Percentiles rank a stretch among this genome's conserved stretches.
Evolutionary conservation across 2,888 invertebrate species (phyloP).

Genomic region (Troilus luridus): DNA sequence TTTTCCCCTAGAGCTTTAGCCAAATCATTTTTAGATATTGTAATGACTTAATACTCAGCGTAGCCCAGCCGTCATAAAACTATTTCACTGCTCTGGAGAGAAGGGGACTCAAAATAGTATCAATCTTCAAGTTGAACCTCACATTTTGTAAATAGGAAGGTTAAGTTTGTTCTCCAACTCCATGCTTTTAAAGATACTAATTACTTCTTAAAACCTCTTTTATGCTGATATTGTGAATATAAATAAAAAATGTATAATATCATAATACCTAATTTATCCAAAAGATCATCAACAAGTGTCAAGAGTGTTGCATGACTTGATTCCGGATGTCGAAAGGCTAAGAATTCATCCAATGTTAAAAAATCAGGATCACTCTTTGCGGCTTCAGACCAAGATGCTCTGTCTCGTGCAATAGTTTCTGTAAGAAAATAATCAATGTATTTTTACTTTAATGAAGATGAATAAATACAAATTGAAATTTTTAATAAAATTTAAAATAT

Average conservation of each 20-base stretch:
- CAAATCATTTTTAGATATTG: no score
- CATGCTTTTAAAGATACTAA: not conserved
- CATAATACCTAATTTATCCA: conserved; percentile 78
- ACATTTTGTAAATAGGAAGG: no score
- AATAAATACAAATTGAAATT: not conserved
- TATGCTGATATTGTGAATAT: not conserved
- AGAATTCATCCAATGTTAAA: conserved; percentile 82
- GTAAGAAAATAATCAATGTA: conserved; percentile 58
- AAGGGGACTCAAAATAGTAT: no score
- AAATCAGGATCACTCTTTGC: conserved; percentile 80
- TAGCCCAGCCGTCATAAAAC: no score
- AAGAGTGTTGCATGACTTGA: conserved; percentile 78
- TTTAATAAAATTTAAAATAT: not conserved
- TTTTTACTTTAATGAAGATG: not conserved
- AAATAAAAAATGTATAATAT: not conserved
- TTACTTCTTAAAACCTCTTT: not conserved
- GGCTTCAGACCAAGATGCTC: conserved; percentile 85
- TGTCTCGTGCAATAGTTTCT: conserved; percentile 83
- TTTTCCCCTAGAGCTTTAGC: no score
- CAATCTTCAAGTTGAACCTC: no score
- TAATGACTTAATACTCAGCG: no score
- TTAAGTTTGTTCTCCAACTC: not conserved
- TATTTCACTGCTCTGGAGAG: no score
- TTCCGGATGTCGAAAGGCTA: conserved; percentile 88
- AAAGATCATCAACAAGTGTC: conserved; percentile 81